phyloP scores from a whole-genome alignment of 2,113 vertebrate genomes.

The Paraplagusia blochii region DNA sequence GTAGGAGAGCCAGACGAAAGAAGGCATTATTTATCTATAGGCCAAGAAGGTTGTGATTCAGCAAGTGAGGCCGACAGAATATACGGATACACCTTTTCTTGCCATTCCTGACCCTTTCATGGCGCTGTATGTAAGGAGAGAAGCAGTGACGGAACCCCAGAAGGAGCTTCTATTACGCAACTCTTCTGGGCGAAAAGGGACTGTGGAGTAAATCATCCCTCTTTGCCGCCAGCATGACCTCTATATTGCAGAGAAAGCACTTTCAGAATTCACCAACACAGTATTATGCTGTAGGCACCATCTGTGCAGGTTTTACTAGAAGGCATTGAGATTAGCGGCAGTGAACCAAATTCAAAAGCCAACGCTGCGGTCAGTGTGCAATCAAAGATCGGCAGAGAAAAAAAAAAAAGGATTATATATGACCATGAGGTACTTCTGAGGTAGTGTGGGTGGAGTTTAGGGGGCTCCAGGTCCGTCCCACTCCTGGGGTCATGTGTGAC shows the following conservation, averaged over 20 bases:
- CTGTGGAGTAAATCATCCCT: conserved; percentile 68
- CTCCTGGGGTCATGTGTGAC: conserved; percentile 34
- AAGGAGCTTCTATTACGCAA: conserved; percentile 65
- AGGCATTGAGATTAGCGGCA: conserved; percentile 60
- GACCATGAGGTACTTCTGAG: neutral
- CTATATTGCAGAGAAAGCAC: conserved; percentile 64
- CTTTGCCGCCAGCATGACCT: conserved; percentile 60
- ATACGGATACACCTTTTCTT: conserved; percentile 39
- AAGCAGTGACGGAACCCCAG: conserved; percentile 49
- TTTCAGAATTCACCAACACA: conserved; percentile 56
- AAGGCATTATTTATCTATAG: conserved; percentile 50
- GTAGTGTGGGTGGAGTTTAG: conserved; percentile 21
- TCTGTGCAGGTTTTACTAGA: conserved; percentile 65
- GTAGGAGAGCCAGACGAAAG: conserved; percentile 41
- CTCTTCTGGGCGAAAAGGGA: conserved; percentile 62
- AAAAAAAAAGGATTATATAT: conserved; percentile 12
- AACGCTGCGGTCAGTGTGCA: conserved; percentile 21
- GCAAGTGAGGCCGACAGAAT: conserved; percentile 43
- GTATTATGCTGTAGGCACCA: conserved; percentile 61
- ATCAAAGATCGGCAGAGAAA: conserved; percentile 21
- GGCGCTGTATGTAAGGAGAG: conserved; percentile 48
- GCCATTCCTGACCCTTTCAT: conserved; percentile 20
- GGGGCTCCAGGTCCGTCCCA: conserved; percentile 18
- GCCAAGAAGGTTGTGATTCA: conserved; percentile 67
- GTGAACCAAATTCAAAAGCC: conserved; percentile 48